Percentiles rank a stretch among this genome's conserved stretches.
Evolutionary conservation across 2,888 invertebrate genomes (phyloP).

Genomic region (Catotricha subobsoleta): DNA sequence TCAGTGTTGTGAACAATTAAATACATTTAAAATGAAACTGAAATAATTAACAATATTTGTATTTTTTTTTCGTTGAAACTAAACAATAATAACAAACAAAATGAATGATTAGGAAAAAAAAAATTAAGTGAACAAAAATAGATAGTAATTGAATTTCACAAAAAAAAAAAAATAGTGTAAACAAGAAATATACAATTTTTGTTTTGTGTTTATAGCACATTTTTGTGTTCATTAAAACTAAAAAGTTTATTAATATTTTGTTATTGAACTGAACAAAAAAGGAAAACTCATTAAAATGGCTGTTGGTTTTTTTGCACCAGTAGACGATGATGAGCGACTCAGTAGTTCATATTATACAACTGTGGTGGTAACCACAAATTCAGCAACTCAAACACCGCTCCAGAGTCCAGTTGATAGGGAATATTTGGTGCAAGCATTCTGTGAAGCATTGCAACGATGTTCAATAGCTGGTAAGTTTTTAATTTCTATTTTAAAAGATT

Average conservation of each 20-base stretch:
- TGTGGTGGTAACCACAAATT: conserved; percentile 11
- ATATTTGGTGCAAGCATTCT: conserved; percentile 26
- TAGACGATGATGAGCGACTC: conserved; percentile 18
- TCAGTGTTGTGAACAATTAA: no score
- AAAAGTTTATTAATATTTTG: background rate
- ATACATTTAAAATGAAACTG: background rate
- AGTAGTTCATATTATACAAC: conserved; percentile 12
- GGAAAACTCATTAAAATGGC: conserved; percentile 20
- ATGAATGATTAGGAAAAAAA: background rate
- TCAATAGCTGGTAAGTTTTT: conserved; percentile 1
- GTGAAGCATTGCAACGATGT: conserved; percentile 23
- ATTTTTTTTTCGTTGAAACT: no score
- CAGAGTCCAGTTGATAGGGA: conserved; percentile 20
- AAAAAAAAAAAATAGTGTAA: background rate
- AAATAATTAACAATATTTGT: no score
- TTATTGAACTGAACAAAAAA: background rate
- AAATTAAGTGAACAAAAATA: background rate
- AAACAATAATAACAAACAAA: background rate
- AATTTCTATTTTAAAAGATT: conserved; percentile 4
- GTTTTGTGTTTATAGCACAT: background rate
- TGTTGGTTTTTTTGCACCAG: conserved; percentile 29
- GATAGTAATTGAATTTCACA: background rate
- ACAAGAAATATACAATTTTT: background rate
- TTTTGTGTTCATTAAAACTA: background rate
- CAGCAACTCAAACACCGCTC: conserved; percentile 13